phyloP scores from a whole-genome alignment of 2,113 vertebrate genomes.

The Seriola dumerili region DNA sequence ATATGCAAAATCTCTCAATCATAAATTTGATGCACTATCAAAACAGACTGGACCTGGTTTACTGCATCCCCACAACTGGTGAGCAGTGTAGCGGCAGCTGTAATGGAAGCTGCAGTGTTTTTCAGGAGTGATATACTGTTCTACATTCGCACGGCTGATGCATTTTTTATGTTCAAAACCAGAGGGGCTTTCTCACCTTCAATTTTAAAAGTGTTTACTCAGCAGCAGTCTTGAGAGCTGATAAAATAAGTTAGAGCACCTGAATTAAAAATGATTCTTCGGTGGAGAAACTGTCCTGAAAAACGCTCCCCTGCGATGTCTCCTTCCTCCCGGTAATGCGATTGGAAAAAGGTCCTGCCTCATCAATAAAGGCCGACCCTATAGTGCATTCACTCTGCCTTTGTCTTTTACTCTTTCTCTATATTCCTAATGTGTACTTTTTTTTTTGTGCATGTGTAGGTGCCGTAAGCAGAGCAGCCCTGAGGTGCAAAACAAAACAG shows the following conservation, averaged over 20 bases:
- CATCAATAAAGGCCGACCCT: slow-evolving; percentile 17
- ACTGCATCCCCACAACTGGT: slow-evolving; percentile 17
- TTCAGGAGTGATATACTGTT: slow-evolving; percentile 66
- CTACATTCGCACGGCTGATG: slow-evolving; percentile 70
- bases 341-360: slow-evolving; percentile 34
- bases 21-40: slow-evolving; percentile 30
- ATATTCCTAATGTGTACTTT: neutral
- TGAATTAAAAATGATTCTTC: slow-evolving; percentile 79
- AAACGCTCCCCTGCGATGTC: slow-evolving; percentile 49
- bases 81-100: slow-evolving; percentile 11
- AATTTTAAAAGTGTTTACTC: slow-evolving; percentile 85
- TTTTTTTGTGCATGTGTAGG: neutral
- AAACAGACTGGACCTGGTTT: slow-evolving; percentile 36
- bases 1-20: slow-evolving; percentile 37
- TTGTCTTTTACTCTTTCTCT: slow-evolving; percentile 27
- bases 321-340: slow-evolving; percentile 49
- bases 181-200: slow-evolving; percentile 80
- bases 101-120: slow-evolving; percentile 56
- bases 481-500: neutral
- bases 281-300: slow-evolving; percentile 48
- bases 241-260: slow-evolving; percentile 73
- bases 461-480: neutral
- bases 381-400: neutral
- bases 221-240: slow-evolving; percentile 75
- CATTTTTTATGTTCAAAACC: slow-evolving; percentile 81